Conservation (phyloP, 2,888 invertebrate species). For the Caenorhabditis wallacei region DNA sequence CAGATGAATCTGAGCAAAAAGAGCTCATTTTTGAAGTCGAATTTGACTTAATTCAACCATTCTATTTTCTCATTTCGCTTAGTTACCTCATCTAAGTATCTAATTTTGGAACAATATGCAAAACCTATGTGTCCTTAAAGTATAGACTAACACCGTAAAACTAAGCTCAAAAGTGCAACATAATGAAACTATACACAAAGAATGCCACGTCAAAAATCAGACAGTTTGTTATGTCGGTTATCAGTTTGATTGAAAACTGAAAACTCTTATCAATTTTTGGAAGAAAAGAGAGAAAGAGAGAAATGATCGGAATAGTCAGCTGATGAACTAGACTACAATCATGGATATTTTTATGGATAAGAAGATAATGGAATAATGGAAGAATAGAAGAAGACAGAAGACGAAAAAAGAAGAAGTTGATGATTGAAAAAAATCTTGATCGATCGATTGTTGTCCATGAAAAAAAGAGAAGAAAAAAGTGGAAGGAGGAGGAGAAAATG, state of each 20-base stretch:
- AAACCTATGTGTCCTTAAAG: no score
- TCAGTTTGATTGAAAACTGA: constrained; percentile 20
- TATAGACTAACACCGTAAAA: not conserved
- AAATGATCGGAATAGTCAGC: not conserved
- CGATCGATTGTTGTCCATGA: constrained; percentile 55
- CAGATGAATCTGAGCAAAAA: no score
- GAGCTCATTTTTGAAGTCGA: no score
- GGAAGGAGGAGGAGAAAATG: constrained; percentile 24
- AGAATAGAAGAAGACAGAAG: constrained; percentile 5
- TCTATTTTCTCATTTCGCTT: no score
- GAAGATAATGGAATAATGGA: no score
- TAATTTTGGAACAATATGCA: no score
- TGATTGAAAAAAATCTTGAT: constrained; percentile 37
- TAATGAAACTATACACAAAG: not conserved
- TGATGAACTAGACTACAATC: constrained; percentile 13
- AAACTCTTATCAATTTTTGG: constrained; percentile 34
- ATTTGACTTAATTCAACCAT: no score
- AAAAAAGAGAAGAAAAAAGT: constrained; percentile 30
- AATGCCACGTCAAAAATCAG: not conserved
- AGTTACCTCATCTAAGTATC: no score
- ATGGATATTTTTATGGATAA: constrained; percentile 11
- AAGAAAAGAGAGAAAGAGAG: not conserved
- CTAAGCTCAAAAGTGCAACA: not conserved
- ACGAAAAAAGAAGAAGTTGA: not conserved
- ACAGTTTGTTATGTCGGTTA: constrained; percentile 27